Base-by-base conservation (phyloP, 2,888 invertebrate species). In the Frankliniella fusca region DNA sequence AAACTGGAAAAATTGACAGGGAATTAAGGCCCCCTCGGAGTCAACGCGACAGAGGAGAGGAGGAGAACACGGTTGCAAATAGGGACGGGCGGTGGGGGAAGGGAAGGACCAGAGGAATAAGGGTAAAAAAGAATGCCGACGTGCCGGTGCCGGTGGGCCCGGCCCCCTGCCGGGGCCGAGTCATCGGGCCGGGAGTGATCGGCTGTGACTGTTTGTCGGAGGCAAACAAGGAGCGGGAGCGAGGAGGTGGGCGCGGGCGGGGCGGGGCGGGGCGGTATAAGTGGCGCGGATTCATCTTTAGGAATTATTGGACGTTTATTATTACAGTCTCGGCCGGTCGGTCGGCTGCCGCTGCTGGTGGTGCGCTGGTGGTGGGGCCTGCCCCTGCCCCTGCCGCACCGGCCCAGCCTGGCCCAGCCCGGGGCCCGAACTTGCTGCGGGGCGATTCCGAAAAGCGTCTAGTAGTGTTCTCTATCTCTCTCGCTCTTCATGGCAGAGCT, bases 131-230 rank as follows among this genome's bases (percentile, higher is more conserved):
- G 54, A 54, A 12, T 15, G 54, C 0, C 15, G 20, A 54, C 23
- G 70, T n/a, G 70, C 23, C 23, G 27, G 70, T 11, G 54, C 15
- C 15, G 54, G 15, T 54, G 18, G 15, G 54, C 18, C 18, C 54
- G 38, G 54, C 18, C 48, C 23, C 12, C 28, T 81, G 82, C 84
- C 81, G 83, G 83, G 81, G 23, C 18, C 48, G 65, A 81, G 82
- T 84, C 84, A 85, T 84, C 84, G 86, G 18, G 61, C 65, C 20
- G 81, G 20, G 65, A 65, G 76, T 15, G 50, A 23, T 76, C 28
- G 82, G 54, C 79, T 80, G 82, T 20, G 79, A 23, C 80, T 23
- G 48, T 79, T 54, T 65, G 54, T 81, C 38, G 61, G 76, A 23
- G 76, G 10, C 48, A 27, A n/a, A 83, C 83, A 83, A 80, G 65